Base-by-base conservation (phyloP, 2,797 vertebrate species). In the Tapirus indicus region DNA sequence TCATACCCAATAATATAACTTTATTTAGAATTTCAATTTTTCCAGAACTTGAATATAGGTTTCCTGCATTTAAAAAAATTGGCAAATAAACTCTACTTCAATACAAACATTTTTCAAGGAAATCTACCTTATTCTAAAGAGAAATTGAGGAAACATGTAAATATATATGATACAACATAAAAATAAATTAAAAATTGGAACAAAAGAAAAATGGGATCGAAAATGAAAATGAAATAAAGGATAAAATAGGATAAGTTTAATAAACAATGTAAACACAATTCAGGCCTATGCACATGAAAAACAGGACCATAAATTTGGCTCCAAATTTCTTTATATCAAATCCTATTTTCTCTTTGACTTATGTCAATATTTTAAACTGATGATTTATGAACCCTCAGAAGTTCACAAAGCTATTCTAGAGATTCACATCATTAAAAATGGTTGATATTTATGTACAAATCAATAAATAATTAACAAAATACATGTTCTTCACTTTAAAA, bases 211-310 rank as follows among this genome's bases (percentile, higher is more conserved):
- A 58, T 64, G 10, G 17, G 11, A 72, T 29, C 92, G n/a, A 96
- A 96, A 93, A 77, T 91, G 5, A 82, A 86, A 20, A 88, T 84
- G 54, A 80, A 92, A 89, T 79, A 86, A 95, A 94, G 11, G 18
- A 94, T 69, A 23, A 83, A 96, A 52, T 54, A 8, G 17, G 5
- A 41, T 82, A 84, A 72, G 6, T 58, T 86, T 92, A 95, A 95
- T 44, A 47, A 80, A 29, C 47, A 92, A 77, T 68, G 21, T 29
- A 79, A 41, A 94, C 52, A 64, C 8, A 75, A 95, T 44, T 89
- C n/a, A 69, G 47, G 69, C 2, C 23, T 75, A 87, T 47, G n/a
- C 5, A 86, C 6, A 66, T 93, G 23, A 85, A 80, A 93, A 79
- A 62, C 54, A 2, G 91, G 52, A 54, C 35, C 18, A 91, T 35